Conservation (phyloP, 2,888 invertebrate species). For the Malthinus flaveolus region DNA sequence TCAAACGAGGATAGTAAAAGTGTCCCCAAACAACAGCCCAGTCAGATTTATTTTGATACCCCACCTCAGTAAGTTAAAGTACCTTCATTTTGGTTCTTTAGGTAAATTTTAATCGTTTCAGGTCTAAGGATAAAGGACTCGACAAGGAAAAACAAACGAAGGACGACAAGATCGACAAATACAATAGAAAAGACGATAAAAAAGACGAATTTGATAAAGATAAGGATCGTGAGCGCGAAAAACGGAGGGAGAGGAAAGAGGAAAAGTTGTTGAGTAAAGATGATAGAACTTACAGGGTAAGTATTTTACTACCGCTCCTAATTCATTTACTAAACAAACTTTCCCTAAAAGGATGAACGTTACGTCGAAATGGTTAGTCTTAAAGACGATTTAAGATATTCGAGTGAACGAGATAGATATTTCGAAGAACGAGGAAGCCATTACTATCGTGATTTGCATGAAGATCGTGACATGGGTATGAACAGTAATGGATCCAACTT, state of each 20-base stretch:
- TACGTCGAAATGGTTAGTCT: constrained; percentile 53
- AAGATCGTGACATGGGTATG: constrained; percentile 61
- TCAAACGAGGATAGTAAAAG: constrained; percentile 39
- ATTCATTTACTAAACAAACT: background rate
- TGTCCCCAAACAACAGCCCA: constrained; percentile 22
- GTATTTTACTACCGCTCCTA: constrained; percentile 25
- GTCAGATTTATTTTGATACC: background rate
- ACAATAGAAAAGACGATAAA: constrained; percentile 58
- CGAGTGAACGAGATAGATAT: constrained; percentile 59
- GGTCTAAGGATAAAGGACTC: constrained; percentile 46
- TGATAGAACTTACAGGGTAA: constrained; percentile 51
- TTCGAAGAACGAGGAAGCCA: constrained; percentile 52
- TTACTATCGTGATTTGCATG: constrained; percentile 50
- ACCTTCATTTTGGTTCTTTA: background rate
- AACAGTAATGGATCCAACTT: constrained; percentile 57
- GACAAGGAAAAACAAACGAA: constrained; percentile 51
- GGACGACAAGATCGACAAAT: constrained; percentile 57
- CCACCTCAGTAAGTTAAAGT: too few species aligned
- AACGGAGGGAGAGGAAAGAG: constrained; percentile 61
- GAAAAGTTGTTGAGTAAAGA: constrained; percentile 49
- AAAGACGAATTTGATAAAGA: constrained; percentile 57
- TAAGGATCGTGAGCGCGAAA: constrained; percentile 66
- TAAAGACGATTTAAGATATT: constrained; percentile 53
- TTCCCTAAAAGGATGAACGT: constrained; percentile 35
- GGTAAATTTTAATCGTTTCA: constrained; percentile 6